Evolutionary conservation across 1,140 invertebrate genomes (phyloP), one percentile per base, ranked within the genome.

Genomic region (Euborellia annulipes): DNA sequence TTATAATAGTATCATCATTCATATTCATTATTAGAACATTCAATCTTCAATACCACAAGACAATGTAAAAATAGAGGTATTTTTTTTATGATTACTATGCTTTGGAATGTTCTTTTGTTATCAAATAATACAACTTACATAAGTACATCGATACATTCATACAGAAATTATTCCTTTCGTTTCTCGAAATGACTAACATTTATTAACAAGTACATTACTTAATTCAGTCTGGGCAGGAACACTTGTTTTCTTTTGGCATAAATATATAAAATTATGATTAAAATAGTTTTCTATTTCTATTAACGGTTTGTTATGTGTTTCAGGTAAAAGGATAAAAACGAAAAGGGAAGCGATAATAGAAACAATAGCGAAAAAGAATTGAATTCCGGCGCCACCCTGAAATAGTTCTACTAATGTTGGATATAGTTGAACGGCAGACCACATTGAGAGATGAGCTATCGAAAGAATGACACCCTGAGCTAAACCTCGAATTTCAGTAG

Each of bases 291-390:
- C 69, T 48, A 84, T 82, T 54, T 83, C 77, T 2, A 69, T 70
- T 1, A 82, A 59, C 44, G 72, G 73, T 54, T 73, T 79, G 11
- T 68, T 70, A 55, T 82, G 78, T 0, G 81, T 85, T 60, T 85
- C 81, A 0, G 80, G 80, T 11, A 84, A 60, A 52, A 76, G 64
- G 8, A 79, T 53, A 46, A 68, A 71, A 6, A 75, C 72, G 53
- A 76, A 79, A 2, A 73, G 50, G 0, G 67, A 55, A 2, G 73
- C 69, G 0, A 70, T 50, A 1, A 79, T 48, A 0, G 76, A 74
- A 36, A 81, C 58, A 0, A 65, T 69, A 2, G 79, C 67, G 59
- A 85, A 87, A 45, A 82, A 69, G 68, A 73, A 79, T 52, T 78
- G 79, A 19, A 74, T 64, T 1, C 65, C 73, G 47, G 77, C 69